A percentile compares a stretch with the other conserved stretches of the same genome.
phyloP scores from a whole-genome alignment of 2,113 vertebrate genomes.

The Hemibagrus wyckioides region DNA sequence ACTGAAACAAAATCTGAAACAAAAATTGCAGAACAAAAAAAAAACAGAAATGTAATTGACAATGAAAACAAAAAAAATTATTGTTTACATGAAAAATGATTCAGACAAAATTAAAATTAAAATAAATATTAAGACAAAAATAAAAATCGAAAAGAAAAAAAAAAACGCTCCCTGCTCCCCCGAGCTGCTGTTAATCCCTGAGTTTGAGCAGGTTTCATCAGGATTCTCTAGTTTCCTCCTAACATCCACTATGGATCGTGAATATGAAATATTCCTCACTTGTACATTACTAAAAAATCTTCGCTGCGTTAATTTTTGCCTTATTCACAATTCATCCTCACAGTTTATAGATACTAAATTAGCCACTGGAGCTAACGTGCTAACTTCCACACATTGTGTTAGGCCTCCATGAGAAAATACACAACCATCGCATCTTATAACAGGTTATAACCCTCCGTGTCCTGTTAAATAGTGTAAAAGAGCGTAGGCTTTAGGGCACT shows the following conservation, averaged over 20 bases:
- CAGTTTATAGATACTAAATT: neutral
- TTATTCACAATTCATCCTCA: neutral
- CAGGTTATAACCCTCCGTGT: slow-evolving; percentile 23
- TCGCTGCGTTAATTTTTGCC: neutral
- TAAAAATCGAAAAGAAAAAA: neutral
- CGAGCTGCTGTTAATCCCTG: neutral
- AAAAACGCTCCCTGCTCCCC: neutral
- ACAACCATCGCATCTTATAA: neutral
- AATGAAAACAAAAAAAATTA: no score
- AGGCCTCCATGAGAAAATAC: neutral
- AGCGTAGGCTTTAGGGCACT: slow-evolving; percentile 60
- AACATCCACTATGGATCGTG: neutral
- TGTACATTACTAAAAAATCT: neutral
- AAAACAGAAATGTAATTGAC: neutral
- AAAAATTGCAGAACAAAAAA: no score
- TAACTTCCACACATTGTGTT: neutral
- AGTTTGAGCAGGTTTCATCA: neutral
- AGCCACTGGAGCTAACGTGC: neutral
- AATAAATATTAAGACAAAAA: neutral
- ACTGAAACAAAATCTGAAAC: neutral
- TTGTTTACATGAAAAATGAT: no score
- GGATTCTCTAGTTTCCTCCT: neutral
- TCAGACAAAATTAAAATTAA: no score
- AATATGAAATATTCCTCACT: neutral
- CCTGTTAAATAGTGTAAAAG: slow-evolving; percentile 17